Conservation (phyloP, 2,113 vertebrate species). For the Phyllostomus discolor region DNA sequence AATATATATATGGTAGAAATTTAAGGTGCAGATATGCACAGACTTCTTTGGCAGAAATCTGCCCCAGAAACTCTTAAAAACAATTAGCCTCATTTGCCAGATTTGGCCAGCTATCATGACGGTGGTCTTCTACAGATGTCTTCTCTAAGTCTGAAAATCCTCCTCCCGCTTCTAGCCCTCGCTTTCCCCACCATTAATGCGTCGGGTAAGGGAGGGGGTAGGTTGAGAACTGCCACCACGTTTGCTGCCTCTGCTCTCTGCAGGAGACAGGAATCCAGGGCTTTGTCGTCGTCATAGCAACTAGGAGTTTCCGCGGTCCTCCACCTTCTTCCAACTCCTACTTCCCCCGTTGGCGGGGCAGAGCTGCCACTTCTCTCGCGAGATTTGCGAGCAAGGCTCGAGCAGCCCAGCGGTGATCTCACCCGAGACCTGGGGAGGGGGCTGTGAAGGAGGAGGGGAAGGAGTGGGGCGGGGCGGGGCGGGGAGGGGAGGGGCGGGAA, state of each 20-base stretch:
- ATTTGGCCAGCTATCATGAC: neutral
- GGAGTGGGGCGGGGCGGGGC: neutral
- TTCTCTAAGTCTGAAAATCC: neutral
- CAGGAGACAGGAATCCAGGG: slow-evolving; percentile 49
- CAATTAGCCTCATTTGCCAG: neutral
- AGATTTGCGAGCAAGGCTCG: neutral
- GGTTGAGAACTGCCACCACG: slow-evolving; percentile 50
- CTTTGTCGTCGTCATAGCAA: slow-evolving; percentile 69
- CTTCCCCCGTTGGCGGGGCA: slow-evolving; percentile 11
- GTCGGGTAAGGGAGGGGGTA: neutral
- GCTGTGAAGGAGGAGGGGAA: neutral
- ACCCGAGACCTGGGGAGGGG: slow-evolving; percentile 66
- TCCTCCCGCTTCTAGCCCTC: neutral
- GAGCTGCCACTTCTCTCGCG: slow-evolving; percentile 54
- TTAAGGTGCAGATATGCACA: neutral
- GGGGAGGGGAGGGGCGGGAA: neutral
- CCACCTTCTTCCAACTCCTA: neutral
- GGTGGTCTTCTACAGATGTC: neutral
- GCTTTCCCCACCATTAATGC: neutral
- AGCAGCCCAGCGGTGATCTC: slow-evolving; percentile 74
- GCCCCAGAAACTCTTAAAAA: neutral
- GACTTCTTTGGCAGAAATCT: neutral
- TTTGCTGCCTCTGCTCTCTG: neutral
- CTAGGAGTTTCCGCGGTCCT: slow-evolving; percentile 36
- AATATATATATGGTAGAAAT: neutral